A percentile compares a stretch with the other conserved stretches of the same genome.
These are phyloP conservation scores for Rhipidura dahli DNA, from an alignment of 2,113 vertebrate species.

Conservation along the genomic window DNA sequence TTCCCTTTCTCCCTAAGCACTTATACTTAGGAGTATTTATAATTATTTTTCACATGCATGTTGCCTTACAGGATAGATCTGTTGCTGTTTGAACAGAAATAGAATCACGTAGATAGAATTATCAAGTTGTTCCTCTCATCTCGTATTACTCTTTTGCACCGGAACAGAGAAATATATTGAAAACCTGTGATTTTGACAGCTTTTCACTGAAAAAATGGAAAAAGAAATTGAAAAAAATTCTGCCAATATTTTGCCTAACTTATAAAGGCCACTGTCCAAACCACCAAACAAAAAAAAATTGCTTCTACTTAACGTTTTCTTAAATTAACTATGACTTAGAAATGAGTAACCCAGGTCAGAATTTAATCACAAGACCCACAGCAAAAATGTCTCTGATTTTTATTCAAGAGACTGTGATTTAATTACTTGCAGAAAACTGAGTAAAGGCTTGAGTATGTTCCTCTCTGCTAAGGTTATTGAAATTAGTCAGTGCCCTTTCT, in stretches of 20 bases:
- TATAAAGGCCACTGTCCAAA: neutral
- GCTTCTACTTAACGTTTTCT: neutral
- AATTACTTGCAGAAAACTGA: neutral
- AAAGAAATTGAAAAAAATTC: neutral
- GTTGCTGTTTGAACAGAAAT: neutral
- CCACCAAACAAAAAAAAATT: neutral
- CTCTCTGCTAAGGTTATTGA: neutral
- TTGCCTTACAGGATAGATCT: neutral
- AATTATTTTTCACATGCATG: neutral
- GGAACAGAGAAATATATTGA: neutral
- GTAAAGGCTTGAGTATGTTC: neutral
- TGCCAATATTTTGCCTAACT: neutral
- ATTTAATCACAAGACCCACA: neutral
- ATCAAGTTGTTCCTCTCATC: neutral
- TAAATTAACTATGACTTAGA: neutral
- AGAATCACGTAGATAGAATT: neutral
- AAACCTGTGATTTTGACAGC: neutral
- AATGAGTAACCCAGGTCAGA: neutral
- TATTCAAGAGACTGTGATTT: neutral
- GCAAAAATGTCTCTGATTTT: neutral
- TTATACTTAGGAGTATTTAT: neutral
- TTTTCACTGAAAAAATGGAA: neutral
- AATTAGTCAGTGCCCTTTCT: neutral
- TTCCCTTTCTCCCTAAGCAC: neutral
- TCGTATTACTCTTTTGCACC: neutral